Conservation (phyloP, 2,888 invertebrate genomes). For the Ophonus ardosiacus region DNA sequence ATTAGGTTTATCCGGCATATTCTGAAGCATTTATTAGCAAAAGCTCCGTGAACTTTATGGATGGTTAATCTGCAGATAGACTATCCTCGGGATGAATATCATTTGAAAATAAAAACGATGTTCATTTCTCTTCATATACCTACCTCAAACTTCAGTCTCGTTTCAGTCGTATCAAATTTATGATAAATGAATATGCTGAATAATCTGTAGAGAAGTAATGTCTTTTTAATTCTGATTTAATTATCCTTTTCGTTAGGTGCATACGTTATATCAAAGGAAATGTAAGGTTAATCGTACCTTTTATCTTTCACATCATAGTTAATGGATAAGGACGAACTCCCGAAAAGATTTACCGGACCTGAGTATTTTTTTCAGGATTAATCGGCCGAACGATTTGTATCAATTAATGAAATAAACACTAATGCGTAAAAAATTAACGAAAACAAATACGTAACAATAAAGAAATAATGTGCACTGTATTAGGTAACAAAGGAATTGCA, state of each 20-base stretch:
- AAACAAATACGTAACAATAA: no score
- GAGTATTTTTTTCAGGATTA: no score
- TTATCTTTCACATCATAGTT: no score
- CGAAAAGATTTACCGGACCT: no score
- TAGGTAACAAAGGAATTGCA: no score
- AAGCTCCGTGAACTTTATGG: not conserved
- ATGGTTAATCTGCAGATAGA: not conserved
- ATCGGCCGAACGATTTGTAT: no score
- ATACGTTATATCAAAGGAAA: not conserved
- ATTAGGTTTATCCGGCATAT: conserved; percentile 33
- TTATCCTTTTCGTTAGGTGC: not conserved
- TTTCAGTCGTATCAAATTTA: not conserved
- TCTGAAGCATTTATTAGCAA: conserved; percentile 22
- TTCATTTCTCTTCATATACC: not conserved
- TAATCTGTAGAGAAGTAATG: not conserved
- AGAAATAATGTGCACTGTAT: no score
- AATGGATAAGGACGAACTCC: no score
- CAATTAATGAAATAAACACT: no score
- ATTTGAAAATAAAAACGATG: not conserved
- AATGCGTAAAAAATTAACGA: no score
- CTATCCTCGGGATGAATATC: not conserved
- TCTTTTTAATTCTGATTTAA: not conserved
- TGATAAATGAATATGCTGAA: not conserved
- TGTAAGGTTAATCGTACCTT: no score
- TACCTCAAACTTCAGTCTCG: not conserved